Base-by-base conservation (phyloP, 2,113 vertebrate genomes). In the Coptodon rendalli region DNA sequence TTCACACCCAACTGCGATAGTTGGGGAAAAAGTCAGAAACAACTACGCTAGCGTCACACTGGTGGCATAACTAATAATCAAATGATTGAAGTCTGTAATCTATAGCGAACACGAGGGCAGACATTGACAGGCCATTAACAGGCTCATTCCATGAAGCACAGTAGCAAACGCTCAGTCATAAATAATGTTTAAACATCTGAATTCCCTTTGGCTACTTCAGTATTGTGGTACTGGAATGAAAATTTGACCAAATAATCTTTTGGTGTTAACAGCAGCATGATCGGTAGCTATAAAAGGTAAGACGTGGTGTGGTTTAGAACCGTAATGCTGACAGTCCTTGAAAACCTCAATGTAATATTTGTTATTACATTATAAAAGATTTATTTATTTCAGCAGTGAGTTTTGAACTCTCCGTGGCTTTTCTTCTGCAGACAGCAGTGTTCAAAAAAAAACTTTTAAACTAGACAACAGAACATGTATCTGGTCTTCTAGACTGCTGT, bases 11-110 rank as follows among this genome's bases (percentile, higher is more conserved):
- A 22, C 22, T 22, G 14, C 14, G 13, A 3, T 73, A 73, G 40
- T 73, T 73, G 40, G 34, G 6, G 34, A 0, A 0, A 6, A 29
- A 27, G 68, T 48, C 24, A 4, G 14, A 73, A 71, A 73, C 0
- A 45, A 73, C 22, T 48, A 17, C 6, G 2, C 40, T 73, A 73
- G 40, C 22, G 12, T 73, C 13, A 73, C 6, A 48, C 22, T 73
- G 40, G 17, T 73, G 40, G 40, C 22, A 73, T 73, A 43, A 17
- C 40, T 73, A 48, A 73, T 10, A 45, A 73, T 73, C 40, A 29
- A 73, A 73, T 73, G 66, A 73, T 45, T 9, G 38, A 45, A 16
- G 5, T 6, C 14, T 45, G 5, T 73, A 76, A 76, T 48, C 68
- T 48, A 48, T 76, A 27, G 40, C 29, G 24, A 76, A 48, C 68